A percentile compares a stretch with the other conserved stretches of the same genome.
Evolutionary conservation across 2,888 invertebrate species (phyloP).

Genomic region (Lepidocyrtinus sp.): DNA sequence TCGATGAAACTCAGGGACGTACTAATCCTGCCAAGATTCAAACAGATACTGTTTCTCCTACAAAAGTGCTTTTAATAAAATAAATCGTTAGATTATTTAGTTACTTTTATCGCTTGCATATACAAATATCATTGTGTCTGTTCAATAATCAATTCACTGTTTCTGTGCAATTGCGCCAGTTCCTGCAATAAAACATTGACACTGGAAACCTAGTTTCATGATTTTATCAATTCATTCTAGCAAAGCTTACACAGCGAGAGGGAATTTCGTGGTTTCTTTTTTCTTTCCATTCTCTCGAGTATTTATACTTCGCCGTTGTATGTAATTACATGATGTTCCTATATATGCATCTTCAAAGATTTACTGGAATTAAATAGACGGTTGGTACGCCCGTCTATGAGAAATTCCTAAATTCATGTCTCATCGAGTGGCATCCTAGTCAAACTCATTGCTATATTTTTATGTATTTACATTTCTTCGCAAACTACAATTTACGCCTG

Average conservation of each 20-base stretch:
- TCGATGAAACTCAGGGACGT: too few relatives aligned
- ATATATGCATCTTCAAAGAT: not conserved
- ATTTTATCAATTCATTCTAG: conserved; percentile 3
- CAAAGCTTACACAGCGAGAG: not conserved
- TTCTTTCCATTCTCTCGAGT: not conserved
- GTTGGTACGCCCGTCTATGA: not conserved
- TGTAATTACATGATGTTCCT: not conserved
- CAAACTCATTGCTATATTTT: not conserved
- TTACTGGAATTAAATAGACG: not conserved
- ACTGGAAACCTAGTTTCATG: conserved; percentile 22
- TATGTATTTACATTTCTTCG: too few relatives aligned
- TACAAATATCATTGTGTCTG: conserved; percentile 14
- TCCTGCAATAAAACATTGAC: conserved; percentile 17
- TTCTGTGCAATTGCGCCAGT: not conserved
- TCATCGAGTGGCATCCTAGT: not conserved
- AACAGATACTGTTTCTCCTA: not conserved
- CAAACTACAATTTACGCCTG: too few relatives aligned
- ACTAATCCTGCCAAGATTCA: too few relatives aligned
- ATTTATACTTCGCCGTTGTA: not conserved
- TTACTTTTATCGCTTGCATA: conserved; percentile 16
- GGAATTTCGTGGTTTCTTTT: conserved; percentile 35
- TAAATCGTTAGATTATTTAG: conserved; percentile 5
- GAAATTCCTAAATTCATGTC: not conserved
- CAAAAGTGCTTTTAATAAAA: conserved; percentile 9
- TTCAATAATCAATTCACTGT: conserved; percentile 17